Evolutionary conservation across 2,888 invertebrate genomes (phyloP), one percentile per base, ranked within the genome.

Genomic region (Hemistola chrysoprasaria): DNA sequence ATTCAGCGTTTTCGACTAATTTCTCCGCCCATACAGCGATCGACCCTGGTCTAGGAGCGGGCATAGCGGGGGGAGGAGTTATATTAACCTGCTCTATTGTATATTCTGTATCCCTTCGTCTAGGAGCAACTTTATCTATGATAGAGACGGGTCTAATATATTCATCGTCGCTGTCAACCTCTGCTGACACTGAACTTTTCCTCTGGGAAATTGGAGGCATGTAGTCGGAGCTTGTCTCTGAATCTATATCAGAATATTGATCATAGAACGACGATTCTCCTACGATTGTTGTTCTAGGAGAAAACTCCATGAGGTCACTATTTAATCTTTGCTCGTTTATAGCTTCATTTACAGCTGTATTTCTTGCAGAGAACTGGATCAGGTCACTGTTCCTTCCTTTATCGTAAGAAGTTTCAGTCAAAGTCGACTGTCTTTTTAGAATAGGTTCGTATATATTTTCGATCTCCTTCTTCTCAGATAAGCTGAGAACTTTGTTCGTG

Each of bases 1-100:
- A 71, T 59, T 91, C 91, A 0, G 91, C 91, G 48, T 91, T 91
- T 47, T 90, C 86, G 2, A 91, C 74, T 45, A 92, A 53, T 71
- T 86, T 85, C 33, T 87, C 88, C 4, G 87, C 88, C 87, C 86
- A 87, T 11, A 78, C 70, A 0, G 86, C 83, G 21, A 87, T 45
- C 0, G 85, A 83, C 0, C 75, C 73, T 1, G 83, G 79, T 44
- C 83, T 65, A 1, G 88, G 87, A 3, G 87, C 85, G 1, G 74
- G 65, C 27, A 86, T 87, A 1, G 74, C 64, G 0, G 90, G 89
- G 1, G 91, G 91, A 1, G 91, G 87, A 3, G 90, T 76, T 2
- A 87, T 78, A 26, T 89, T 77, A 0, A 91, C 82, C 48, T 59
- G 66, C 57, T 87, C 79, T 9, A 87, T 78, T 1, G 69, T 79